A percentile compares a stretch with the other conserved stretches of the same genome.
phyloP scores from a whole-genome alignment of 2,113 vertebrate species.

The Craseonycteris thonglongyai region DNA sequence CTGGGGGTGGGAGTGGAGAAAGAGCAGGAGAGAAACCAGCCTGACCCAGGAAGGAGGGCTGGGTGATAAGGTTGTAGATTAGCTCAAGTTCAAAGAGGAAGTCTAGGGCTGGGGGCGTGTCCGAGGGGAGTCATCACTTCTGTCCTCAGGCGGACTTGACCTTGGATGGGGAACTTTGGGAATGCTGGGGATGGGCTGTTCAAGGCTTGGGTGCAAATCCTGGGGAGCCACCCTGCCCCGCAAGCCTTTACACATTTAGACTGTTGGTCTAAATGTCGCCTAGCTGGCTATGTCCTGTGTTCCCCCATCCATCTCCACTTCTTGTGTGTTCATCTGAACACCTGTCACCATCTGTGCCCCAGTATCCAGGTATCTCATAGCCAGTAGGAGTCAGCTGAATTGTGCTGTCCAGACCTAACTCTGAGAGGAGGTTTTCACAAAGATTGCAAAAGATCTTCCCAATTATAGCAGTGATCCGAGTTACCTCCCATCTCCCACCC shows the following conservation, averaged over 20 bases:
- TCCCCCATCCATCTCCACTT: not conserved
- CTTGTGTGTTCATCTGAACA: not conserved
- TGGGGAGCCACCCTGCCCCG: not conserved
- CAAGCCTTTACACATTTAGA: too few species aligned
- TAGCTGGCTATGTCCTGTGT: not conserved
- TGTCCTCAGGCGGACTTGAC: accelerated
- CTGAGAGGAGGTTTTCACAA: not conserved
- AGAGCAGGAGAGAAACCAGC: not conserved
- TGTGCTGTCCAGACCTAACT: not conserved
- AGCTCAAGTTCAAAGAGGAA: not conserved
- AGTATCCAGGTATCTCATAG: not conserved
- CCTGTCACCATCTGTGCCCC: not conserved
- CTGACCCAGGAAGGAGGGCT: not conserved
- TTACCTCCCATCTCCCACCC: not conserved
- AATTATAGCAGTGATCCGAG: not conserved
- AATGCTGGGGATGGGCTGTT: not conserved
- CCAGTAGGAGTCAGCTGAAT: not conserved
- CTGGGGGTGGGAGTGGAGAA: not conserved
- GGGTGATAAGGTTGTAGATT: not conserved
- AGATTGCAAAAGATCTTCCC: not conserved
- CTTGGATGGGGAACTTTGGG: not conserved
- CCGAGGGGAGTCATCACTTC: not conserved
- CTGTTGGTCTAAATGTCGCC: not conserved
- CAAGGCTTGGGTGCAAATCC: not conserved
- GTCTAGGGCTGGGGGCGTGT: not conserved